These are phyloP conservation scores for Halcyon badia DNA, from an alignment of 2,797 vertebrate species.

Conservation along the genomic window DNA sequence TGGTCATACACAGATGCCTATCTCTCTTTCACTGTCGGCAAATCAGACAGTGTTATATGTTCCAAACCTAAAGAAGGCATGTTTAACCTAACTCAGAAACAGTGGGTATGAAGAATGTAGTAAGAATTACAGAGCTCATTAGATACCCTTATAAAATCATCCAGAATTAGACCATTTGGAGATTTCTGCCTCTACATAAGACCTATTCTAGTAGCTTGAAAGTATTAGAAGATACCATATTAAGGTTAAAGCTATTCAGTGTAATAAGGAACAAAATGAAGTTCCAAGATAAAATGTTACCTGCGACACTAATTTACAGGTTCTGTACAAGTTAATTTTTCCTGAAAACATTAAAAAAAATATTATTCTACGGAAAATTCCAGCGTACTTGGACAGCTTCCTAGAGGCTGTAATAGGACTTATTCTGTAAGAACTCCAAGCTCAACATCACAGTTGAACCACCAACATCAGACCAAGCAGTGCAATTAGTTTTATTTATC, in stretches of 20 bases:
- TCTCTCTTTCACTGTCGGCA: background rate
- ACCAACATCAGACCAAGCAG: rapidly evolving
- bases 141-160: background rate
- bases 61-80: background rate
- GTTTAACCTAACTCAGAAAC: background rate
- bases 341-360: background rate
- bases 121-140: background rate
- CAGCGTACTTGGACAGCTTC: background rate
- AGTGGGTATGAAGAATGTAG: background rate
- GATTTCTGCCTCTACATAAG: background rate
- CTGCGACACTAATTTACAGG: background rate
- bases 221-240: background rate
- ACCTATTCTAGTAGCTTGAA: background rate
- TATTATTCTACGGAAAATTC: background rate
- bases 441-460: background rate
- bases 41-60: background rate
- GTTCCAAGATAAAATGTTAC: background rate
- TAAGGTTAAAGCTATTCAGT: background rate
- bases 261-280: background rate
- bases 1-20: background rate
- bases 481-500: background rate
- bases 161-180: background rate
- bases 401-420: background rate
- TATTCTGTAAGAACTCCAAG: background rate
- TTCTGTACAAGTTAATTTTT: background rate